Conservation (phyloP, 1,140 invertebrate species). For the Stegodyphus dumicola region DNA sequence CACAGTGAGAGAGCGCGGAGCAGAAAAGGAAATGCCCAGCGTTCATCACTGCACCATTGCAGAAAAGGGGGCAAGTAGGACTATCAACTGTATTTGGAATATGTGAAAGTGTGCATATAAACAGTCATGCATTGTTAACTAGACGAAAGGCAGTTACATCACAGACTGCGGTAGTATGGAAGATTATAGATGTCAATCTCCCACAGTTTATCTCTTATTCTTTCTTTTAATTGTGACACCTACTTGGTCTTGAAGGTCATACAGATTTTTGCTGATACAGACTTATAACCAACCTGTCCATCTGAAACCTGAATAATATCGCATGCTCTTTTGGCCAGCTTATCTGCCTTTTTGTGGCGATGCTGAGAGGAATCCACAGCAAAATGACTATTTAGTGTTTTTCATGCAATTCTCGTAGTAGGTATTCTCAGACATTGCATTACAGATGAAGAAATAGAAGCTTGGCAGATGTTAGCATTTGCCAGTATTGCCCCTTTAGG, state of each 20-base stretch:
- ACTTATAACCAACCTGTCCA: neutral
- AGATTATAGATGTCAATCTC: neutral
- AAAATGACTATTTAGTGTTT: neutral
- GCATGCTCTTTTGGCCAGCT: neutral
- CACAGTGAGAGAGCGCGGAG: neutral
- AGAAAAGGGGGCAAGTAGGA: neutral
- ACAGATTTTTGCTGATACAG: neutral
- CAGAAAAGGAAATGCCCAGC: neutral
- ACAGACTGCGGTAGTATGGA: neutral
- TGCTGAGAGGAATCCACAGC: neutral
- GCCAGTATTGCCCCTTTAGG: no score
- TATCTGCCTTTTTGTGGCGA: neutral
- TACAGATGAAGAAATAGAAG: no score
- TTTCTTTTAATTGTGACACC: neutral
- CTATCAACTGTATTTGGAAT: neutral
- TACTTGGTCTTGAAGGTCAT: neutral
- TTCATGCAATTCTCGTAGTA: no score
- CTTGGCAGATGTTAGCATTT: no score
- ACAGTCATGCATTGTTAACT: neutral
- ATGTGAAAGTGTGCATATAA: neutral
- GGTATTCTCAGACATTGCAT: no score
- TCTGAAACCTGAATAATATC: neutral
- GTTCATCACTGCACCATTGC: neutral
- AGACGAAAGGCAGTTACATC: neutral
- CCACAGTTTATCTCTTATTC: neutral